These are phyloP conservation scores for Drosophila nigritarsus DNA, from an alignment of 2,888 invertebrate species.

Conservation along the genomic window DNA sequence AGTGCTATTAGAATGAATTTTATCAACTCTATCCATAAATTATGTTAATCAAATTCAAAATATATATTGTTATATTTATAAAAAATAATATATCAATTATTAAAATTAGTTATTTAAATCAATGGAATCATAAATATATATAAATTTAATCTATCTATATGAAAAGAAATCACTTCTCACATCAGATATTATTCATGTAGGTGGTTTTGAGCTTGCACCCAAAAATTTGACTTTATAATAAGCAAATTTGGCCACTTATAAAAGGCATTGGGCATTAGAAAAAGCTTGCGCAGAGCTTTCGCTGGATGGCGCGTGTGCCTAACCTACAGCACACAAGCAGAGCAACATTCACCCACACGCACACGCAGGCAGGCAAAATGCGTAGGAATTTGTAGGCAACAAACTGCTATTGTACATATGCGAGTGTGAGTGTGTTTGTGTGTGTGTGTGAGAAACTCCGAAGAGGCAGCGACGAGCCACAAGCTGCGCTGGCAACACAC, in stretches of 20 bases:
- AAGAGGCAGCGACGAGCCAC: conserved; percentile 50
- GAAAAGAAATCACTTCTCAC: neutral
- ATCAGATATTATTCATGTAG: neutral
- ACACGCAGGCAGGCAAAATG: conserved; percentile 43
- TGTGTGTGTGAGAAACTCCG: conserved; percentile 54
- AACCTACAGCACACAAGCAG: conserved; percentile 65
- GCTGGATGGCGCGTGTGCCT: conserved; percentile 65
- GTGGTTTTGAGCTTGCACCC: neutral
- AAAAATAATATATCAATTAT: neutral
- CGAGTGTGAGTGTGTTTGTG: conserved; percentile 21
- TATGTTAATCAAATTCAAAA: neutral
- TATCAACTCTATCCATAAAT: neutral
- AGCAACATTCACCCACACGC: conserved; percentile 23
- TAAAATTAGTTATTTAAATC: too few relatives aligned
- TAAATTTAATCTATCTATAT: neutral
- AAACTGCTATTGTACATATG: conserved; percentile 43
- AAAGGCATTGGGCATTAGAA: conserved; percentile 19
- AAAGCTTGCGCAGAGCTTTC: conserved; percentile 66
- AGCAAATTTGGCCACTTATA: conserved; percentile 3
- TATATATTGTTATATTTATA: neutral
- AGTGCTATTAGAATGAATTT: neutral
- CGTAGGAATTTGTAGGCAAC: conserved; percentile 73
- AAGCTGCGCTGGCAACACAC: conserved; percentile 55
- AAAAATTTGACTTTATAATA: neutral
- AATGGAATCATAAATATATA: neutral